phyloP scores from a whole-genome alignment of 2,113 vertebrate genomes.

The Uria aalge region DNA sequence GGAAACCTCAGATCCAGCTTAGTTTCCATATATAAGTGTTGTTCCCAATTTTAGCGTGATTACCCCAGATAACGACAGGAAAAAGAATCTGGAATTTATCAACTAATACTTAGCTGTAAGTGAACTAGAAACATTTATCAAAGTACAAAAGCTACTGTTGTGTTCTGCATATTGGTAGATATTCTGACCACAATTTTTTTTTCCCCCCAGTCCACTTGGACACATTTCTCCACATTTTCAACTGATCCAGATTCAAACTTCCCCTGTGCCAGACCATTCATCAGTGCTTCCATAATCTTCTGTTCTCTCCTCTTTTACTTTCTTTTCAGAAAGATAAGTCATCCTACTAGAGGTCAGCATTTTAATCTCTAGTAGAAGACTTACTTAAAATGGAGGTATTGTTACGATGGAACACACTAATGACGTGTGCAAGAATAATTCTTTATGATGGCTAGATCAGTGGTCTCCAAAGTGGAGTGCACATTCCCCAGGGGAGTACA shows the following conservation, averaged over 20 bases:
- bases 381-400: neutral
- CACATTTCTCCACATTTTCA: rapidly evolving
- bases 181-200: neutral
- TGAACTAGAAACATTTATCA: neutral
- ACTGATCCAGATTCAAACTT: neutral
- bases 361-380: neutral
- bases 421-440: neutral
- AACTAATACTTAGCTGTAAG: neutral
- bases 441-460: neutral
- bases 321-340: neutral
- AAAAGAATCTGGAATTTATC: neutral
- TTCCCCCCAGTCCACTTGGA: neutral
- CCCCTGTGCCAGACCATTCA: neutral
- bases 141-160: neutral
- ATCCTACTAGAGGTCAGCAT: neutral
- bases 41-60: neutral
- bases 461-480: neutral
- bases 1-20: neutral
- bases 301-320: neutral
- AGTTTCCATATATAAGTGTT: neutral
- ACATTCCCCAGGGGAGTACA: rapidly evolving
- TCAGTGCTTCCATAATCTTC: neutral
- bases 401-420: neutral
- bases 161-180: neutral
- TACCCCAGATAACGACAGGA: neutral